Conservation (phyloP, 2,888 invertebrate genomes). For the Melanargia galathea region DNA sequence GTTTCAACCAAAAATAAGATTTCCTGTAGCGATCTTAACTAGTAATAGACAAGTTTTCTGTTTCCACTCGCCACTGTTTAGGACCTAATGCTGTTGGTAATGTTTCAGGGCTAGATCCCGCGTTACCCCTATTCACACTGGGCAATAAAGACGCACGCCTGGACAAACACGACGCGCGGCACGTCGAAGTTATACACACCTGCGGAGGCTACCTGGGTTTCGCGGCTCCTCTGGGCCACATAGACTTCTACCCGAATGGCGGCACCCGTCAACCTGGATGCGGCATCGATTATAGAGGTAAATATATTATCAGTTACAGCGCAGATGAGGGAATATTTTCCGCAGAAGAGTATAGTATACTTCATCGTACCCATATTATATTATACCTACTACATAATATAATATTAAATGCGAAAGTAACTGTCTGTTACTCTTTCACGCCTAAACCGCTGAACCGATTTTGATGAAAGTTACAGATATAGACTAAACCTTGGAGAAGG, state of each 20-base stretch:
- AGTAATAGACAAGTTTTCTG: too few relatives aligned
- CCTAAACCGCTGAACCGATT: too few relatives aligned
- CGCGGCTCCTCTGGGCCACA: conserved; percentile 80
- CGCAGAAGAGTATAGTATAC: too few relatives aligned
- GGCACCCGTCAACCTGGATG: conserved; percentile 83
- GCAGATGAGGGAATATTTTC: too few relatives aligned
- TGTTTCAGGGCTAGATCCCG: conserved; percentile 81
- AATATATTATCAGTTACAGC: background rate
- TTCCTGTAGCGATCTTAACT: too few relatives aligned
- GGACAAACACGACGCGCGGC: conserved; percentile 82
- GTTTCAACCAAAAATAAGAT: too few relatives aligned
- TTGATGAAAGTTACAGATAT: too few relatives aligned
- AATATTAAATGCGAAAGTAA: too few relatives aligned
- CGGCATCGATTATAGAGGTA: conserved; percentile 78
- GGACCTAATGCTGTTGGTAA: background rate
- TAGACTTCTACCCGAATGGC: conserved; percentile 85
- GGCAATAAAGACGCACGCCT: conserved; percentile 79
- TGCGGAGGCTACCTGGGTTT: conserved; percentile 84
- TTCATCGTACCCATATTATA: too few relatives aligned
- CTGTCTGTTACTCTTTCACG: too few relatives aligned
- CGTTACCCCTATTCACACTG: conserved; percentile 79
- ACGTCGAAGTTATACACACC: conserved; percentile 84
- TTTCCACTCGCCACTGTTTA: background rate
- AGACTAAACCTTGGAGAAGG: too few relatives aligned
- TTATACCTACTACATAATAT: too few relatives aligned